phyloP scores from a whole-genome alignment of 2,113 vertebrate species.

The Solea solea region DNA sequence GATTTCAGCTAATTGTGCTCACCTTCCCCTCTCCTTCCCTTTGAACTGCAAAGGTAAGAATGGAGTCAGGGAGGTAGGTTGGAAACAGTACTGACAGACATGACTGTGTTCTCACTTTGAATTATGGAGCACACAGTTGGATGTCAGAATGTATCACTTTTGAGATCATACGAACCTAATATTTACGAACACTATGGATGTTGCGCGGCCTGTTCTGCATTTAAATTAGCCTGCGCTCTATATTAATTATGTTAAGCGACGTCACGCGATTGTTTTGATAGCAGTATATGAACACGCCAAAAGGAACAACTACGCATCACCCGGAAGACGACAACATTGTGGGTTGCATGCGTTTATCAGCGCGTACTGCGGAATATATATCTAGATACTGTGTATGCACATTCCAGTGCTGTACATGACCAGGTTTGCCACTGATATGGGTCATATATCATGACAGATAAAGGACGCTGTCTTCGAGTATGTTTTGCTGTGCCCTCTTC shows the following conservation, averaged over 20 bases:
- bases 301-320: not conserved
- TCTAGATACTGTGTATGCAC: not conserved
- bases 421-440: constrained; percentile 23
- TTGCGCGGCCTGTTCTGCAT: constrained; percentile 59
- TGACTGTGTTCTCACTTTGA: constrained; percentile 76
- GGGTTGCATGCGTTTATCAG: not conserved
- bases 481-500: constrained; percentile 73
- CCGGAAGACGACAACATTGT: not conserved
- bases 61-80: constrained; percentile 55
- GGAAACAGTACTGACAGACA: constrained; percentile 76
- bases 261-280: constrained; percentile 17
- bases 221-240: constrained; percentile 40
- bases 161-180: constrained; percentile 58
- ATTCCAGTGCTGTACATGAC: not conserved
- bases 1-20: constrained; percentile 79
- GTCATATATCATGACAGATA: constrained; percentile 47
- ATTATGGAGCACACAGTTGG: constrained; percentile 73
- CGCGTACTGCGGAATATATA: not conserved
- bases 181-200: constrained; percentile 59
- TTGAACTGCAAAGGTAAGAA: constrained; percentile 77
- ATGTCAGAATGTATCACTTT: constrained; percentile 65
- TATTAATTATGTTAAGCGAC: constrained; percentile 36
- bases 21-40: constrained; percentile 78
- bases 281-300: constrained; percentile 1
- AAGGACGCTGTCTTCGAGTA: constrained; percentile 71